A percentile compares a stretch with the other conserved stretches of the same genome.
Evolutionary conservation across 2,797 vertebrate genomes (phyloP).

Genomic region (Smutsia gigantea): DNA sequence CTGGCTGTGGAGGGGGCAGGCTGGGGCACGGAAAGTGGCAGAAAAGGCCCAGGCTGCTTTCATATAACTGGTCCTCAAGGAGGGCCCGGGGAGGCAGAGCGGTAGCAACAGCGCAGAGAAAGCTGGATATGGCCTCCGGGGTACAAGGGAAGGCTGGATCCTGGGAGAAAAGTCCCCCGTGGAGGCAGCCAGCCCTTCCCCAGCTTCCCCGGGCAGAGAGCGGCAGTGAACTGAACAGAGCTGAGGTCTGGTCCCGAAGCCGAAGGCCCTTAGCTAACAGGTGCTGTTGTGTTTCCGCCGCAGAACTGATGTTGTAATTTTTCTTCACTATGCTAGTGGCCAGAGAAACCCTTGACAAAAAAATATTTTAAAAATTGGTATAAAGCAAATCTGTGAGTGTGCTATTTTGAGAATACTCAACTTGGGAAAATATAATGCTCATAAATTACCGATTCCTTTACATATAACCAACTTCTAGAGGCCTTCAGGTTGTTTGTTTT

Average conservation of each 20-base stretch:
- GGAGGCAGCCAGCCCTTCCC: background rate
- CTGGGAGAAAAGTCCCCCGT: background rate
- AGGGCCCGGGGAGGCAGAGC: background rate
- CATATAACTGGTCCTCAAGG: background rate
- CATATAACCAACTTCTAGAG: background rate
- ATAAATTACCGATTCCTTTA: background rate
- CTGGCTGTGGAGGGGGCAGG: background rate
- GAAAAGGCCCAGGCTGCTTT: background rate
- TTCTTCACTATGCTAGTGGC: background rate
- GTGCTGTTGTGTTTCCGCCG: background rate
- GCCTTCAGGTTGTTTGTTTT: background rate
- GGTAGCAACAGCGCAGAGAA: background rate
- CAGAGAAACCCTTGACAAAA: background rate
- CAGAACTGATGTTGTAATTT: background rate
- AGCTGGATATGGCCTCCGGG: accelerated
- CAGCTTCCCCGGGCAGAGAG: background rate
- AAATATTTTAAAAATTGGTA: background rate
- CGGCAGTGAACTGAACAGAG: background rate
- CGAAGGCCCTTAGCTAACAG: background rate
- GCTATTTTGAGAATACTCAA: background rate
- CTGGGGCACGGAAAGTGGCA: background rate
- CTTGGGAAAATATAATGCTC: background rate
- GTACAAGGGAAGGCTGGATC: background rate
- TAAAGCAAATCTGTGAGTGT: background rate
- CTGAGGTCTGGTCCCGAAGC: background rate